Evolutionary conservation across 1,140 invertebrate genomes (phyloP).

Genomic region (Rhizoglyphus robini): DNA sequence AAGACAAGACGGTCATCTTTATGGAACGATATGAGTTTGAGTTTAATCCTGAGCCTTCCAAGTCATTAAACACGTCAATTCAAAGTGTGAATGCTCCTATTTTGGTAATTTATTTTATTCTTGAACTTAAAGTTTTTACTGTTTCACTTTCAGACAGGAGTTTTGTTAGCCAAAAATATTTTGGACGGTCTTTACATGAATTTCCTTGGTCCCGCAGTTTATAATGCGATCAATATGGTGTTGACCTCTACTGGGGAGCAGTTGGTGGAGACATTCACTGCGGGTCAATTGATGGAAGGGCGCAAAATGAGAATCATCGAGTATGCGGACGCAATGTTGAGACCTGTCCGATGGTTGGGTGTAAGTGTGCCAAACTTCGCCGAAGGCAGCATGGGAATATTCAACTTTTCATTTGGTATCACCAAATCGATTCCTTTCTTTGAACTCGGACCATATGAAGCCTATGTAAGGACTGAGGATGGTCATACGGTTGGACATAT

Average conservation of each 20-base stretch:
- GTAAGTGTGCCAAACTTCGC: background rate
- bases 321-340: background rate
- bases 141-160: background rate
- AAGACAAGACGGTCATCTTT: background rate
- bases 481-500: background rate
- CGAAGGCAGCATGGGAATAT: background rate
- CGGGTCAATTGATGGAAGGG: background rate
- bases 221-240: background rate
- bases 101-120: background rate
- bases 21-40: background rate
- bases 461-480: background rate
- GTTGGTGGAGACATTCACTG: background rate
- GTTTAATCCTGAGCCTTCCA: background rate
- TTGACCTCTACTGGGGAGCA: background rate
- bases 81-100: background rate
- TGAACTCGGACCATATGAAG: background rate
- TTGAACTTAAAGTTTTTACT: background rate
- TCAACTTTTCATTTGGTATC: background rate
- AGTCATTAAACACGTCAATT: background rate
- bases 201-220: background rate
- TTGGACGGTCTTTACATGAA: background rate
- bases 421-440: background rate
- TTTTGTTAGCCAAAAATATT: background rate
- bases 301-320: background rate
- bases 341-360: background rate